Conservation (phyloP, 2,797 vertebrate genomes). For the Rhinoraja longicauda region DNA sequence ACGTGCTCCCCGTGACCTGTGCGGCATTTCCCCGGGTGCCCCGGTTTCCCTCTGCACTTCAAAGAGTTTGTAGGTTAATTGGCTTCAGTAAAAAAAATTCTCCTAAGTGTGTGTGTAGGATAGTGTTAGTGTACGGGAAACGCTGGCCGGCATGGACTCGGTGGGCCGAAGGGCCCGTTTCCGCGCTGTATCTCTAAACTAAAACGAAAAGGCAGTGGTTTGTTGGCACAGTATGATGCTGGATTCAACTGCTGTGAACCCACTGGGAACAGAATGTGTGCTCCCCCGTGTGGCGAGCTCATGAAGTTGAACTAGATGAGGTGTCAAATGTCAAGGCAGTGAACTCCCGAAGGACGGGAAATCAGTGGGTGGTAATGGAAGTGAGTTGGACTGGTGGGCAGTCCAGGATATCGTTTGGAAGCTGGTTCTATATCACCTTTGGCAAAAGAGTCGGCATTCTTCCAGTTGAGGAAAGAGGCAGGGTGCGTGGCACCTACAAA, state of each 20-base stretch:
- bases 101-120: no score
- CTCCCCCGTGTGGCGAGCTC: slow-evolving; percentile 23
- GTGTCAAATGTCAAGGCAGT: neutral
- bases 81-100: no score
- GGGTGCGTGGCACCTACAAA: neutral
- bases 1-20: no score
- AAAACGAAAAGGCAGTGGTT: neutral
- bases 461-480: neutral
- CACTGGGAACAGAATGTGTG: neutral
- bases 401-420: neutral
- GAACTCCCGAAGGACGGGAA: neutral
- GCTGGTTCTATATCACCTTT: no score
- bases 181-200: no score
- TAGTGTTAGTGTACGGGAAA: no score
- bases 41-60: no score
- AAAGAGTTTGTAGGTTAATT: no score
- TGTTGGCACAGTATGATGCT: neutral
- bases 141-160: no score
- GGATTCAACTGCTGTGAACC: neutral
- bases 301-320: neutral
- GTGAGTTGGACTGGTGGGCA: neutral
- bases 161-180: no score
- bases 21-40: no score
- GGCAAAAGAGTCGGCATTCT: neutral
- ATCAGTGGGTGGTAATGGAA: neutral